Base-by-base conservation (phyloP, 2,113 vertebrate species). In the Pollachius pollachius region DNA sequence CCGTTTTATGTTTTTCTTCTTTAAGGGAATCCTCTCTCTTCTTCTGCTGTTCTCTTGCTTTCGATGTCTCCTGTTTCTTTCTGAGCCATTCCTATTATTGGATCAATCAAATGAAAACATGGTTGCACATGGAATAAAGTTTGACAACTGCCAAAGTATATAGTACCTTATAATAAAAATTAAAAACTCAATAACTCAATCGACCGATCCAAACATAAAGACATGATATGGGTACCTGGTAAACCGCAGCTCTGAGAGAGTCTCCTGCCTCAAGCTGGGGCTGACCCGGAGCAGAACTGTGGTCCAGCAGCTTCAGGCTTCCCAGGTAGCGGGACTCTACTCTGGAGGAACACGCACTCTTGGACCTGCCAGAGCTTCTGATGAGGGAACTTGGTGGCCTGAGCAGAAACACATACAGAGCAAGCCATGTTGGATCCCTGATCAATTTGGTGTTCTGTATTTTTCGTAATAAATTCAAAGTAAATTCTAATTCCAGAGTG, bases 41-140 rank as follows among this genome's bases (percentile, higher is more conserved):
- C 89, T 95, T 95, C 56, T 66, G 73, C 75, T 84, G 91, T 69
- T 92, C 83, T 16, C 81, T 87, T 79, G 93, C 90, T 78, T 87
- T 84, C 23, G 91, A 81, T 79, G 87, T 85, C n/a, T 84, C 75
- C 67, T 89, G 94, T 89, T 98, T 98, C 89, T 93, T 95, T 90
- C 92, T 89, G 60, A 96, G 83, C 97, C 97, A 98, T 63, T 95
- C 93, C 97, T 99, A 77, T 69, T 34, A 30, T 61, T 30, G 68
- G 16, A 48, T 48, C 8, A 48, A 48, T 48, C 4, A 65, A 9
- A 70, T 6, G 21, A 23, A 67, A 23, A 30, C 12, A 48, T 48
- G 12, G 41, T 48, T 48, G 41, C 0, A 48, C 41, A 11, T 48
- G 8, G 41, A 12, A 12, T 48, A 13, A 13, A 34, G 41, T 48